phyloP scores from a whole-genome alignment of 2,888 invertebrate genomes.

The Hymenopus coronatus region DNA sequence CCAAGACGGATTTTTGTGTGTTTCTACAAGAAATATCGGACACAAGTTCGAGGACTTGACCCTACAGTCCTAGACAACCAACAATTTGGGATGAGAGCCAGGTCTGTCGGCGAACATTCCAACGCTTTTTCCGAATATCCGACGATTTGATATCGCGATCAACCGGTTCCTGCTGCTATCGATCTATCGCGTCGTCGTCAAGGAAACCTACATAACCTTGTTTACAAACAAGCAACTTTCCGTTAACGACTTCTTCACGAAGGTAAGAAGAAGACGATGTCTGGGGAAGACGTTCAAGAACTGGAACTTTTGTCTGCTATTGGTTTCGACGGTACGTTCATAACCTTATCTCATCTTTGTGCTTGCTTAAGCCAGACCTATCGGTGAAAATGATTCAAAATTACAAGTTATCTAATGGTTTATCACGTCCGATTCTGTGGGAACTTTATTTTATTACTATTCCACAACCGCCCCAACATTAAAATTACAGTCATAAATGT shows the following conservation, averaged over 20 bases:
- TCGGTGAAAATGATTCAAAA: too few species aligned
- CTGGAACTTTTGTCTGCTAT: slow-evolving; percentile 69
- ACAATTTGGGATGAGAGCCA: not conserved
- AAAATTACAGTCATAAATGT: too few species aligned
- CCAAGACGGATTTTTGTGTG: not conserved
- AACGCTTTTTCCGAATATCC: not conserved
- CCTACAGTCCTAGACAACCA: not conserved
- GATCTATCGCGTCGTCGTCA: not conserved
- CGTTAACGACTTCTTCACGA: not conserved
- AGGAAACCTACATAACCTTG: not conserved
- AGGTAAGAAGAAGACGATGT: not conserved
- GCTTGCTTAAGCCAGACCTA: too few species aligned
- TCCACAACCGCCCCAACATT: not conserved
- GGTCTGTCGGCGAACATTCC: not conserved
- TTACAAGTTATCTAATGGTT: slow-evolving; percentile 41
- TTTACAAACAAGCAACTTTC: not conserved
- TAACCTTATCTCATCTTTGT: too few species aligned
- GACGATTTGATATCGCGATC: too few species aligned
- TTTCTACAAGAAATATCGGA: not conserved
- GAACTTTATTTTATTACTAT: slow-evolving; percentile 35
- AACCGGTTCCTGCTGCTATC: not conserved
- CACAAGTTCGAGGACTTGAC: not conserved
- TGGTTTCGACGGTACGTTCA: slow-evolving; percentile 78
- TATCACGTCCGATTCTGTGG: slow-evolving; percentile 42
- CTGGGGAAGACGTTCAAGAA: slow-evolving; percentile 52